Evolutionary conservation across 2,113 vertebrate genomes (phyloP).

Genomic region (Danionella cerebrum): DNA sequence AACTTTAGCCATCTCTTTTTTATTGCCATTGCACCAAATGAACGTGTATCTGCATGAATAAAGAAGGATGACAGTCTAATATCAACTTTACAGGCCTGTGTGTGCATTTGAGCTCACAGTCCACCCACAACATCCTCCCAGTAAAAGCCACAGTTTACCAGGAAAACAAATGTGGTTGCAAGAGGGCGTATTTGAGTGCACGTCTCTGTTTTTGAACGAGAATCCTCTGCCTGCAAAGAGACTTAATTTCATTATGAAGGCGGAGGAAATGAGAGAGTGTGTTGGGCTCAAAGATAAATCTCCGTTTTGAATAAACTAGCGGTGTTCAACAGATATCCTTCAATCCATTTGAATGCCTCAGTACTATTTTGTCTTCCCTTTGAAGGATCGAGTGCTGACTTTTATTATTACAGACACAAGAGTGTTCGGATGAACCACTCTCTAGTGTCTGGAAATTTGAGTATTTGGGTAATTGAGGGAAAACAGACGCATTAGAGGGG

Average conservation of each 20-base stretch:
- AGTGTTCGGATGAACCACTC: conserved; percentile 39
- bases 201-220: conserved; percentile 42
- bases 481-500: conserved; percentile 33
- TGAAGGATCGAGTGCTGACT: conserved; percentile 27
- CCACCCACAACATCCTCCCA: conserved; percentile 45
- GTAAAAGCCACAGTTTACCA: conserved; percentile 53
- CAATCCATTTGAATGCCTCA: conserved; percentile 10
- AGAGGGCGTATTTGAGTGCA: conserved; percentile 60
- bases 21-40: neutral
- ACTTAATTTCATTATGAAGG: conserved; percentile 58
- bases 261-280: conserved; percentile 23
- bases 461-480: conserved; percentile 59
- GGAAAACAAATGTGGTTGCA: conserved; percentile 62
- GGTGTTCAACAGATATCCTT: neutral
- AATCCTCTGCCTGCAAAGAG: conserved; percentile 51
- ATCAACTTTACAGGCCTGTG: conserved; percentile 25
- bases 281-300: conserved; percentile 42
- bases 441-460: conserved; percentile 40
- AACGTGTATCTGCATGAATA: neutral
- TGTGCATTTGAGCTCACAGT: conserved; percentile 44
- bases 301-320: conserved; percentile 40
- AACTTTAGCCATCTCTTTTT: neutral
- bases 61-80: conserved; percentile 10
- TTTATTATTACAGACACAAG: conserved; percentile 6
- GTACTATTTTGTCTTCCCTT: conserved; percentile 3